These are phyloP conservation scores for Chaetoderma sp. DNA, from an alignment of 2,888 invertebrate species.

Conservation along the genomic window DNA sequence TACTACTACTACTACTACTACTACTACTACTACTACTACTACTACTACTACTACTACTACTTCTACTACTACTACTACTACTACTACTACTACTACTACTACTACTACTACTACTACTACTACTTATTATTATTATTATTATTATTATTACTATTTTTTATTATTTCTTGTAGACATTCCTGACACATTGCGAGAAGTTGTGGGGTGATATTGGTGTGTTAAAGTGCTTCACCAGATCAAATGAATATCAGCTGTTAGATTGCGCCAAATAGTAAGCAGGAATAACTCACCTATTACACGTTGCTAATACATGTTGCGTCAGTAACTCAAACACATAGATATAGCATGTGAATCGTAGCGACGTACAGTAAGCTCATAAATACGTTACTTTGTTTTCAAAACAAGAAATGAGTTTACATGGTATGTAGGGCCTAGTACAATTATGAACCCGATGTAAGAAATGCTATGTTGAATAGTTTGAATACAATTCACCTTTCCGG, in stretches of 20 bases:
- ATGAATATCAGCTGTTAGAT: constrained; percentile 84
- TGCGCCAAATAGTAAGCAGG: constrained; percentile 84
- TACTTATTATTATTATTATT: background rate
- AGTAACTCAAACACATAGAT: background rate
- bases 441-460: too few species aligned
- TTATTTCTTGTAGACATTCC: too few species aligned
- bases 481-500: too few species aligned
- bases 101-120: constrained; percentile 23
- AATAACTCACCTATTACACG: background rate
- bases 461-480: too few species aligned
- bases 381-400: too few species aligned
- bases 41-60: constrained; percentile 18
- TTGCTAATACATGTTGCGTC: background rate
- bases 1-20: constrained; percentile 17
- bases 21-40: constrained; percentile 5
- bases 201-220: constrained; percentile 82
- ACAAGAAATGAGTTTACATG: too few species aligned
- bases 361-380: too few species aligned
- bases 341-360: too few species aligned
- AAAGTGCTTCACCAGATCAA: constrained; percentile 78
- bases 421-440: too few species aligned
- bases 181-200: constrained; percentile 70
- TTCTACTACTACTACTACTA: constrained; percentile 20
- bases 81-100: constrained; percentile 21
- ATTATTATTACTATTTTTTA: constrained; percentile 3